Base-by-base conservation (phyloP, 2,113 vertebrate species). In the Nesoenas mayeri region DNA sequence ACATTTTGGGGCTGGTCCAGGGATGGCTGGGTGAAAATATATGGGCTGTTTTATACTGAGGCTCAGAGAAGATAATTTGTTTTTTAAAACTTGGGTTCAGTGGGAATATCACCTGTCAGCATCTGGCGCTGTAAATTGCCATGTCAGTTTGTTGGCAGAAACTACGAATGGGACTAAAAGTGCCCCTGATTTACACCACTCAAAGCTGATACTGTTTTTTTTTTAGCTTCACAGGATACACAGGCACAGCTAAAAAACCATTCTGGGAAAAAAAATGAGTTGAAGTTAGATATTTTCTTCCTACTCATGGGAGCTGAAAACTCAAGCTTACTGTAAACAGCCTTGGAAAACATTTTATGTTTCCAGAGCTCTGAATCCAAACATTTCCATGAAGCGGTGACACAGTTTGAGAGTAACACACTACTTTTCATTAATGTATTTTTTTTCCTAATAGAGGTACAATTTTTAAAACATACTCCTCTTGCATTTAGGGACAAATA, bases 261-360 rank as follows among this genome's bases (percentile, higher is more conserved):
- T 65, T 65, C 58, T 94, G 93, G 91, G n/a, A 79, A 89, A 57
- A 71, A 56, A 71, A 87, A 71, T 36, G 62, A 31, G 48, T 83
- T 74, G 29, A 71, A 83, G 40, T 89, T 90, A 70, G 64, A 60
- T 12, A n/a, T 92, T 93, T 96, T 92, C 84, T 94, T 79, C 57
- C 47, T 89, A 51, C 73, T 93, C 88, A 10, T 78, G 88, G 91
- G 88, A 95, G 20, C 77, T 92, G 77, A 92, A 94, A 94, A 78
- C 40, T 92, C 93, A 84, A 91, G 57, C 70, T 87, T 94, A 88
- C 92, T 85, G 93, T 97, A 95, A 97, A 96, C 94, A 96, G 66
- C 28, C 61, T 90, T 91, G 72, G 91, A 96, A 95, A 95, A 82
- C 56, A 85, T 87, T 87, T 75, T 44, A 40, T 81, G 42, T 92